Percentiles rank a stretch among this genome's conserved stretches.
These are phyloP conservation scores for Asbolus verrucosus DNA, from an alignment of 1,140 invertebrate genomes.

Conservation along the genomic window DNA sequence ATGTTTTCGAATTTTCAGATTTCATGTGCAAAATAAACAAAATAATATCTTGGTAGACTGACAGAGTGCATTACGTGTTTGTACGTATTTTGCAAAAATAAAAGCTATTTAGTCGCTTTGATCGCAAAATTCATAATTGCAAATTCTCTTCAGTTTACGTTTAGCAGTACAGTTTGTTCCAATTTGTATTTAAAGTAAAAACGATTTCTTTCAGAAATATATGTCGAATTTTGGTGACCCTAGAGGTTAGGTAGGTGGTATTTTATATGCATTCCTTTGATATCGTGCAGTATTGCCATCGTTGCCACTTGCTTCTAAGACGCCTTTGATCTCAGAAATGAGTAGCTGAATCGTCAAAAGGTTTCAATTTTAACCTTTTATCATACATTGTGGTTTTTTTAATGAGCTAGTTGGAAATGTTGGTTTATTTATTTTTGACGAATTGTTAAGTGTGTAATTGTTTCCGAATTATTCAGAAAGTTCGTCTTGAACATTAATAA, in stretches of 20 bases:
- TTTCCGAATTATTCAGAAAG: constrained; percentile 3
- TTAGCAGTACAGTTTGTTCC: constrained; percentile 14
- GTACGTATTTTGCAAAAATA: too few relatives aligned
- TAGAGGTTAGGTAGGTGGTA: constrained; percentile 14
- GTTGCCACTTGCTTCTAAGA: neutral
- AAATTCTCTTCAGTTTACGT: constrained; percentile 27
- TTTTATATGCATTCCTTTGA: constrained; percentile 36
- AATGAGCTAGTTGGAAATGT: neutral
- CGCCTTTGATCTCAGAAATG: neutral
- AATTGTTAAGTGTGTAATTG: constrained; percentile 8
- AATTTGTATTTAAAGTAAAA: constrained; percentile 43
- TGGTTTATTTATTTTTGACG: neutral
- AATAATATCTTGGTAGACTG: too few relatives aligned
- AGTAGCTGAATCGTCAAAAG: too few relatives aligned
- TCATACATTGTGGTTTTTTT: neutral
- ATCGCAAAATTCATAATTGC: constrained; percentile 30
- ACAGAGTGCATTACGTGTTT: too few relatives aligned
- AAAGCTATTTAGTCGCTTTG: constrained; percentile 10
- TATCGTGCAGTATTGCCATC: constrained; percentile 6
- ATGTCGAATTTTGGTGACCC: constrained; percentile 11
- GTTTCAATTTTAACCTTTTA: neutral
- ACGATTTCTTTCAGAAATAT: constrained; percentile 26
- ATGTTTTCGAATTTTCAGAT: too few relatives aligned
- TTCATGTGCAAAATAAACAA: too few relatives aligned
- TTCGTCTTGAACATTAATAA: constrained; percentile 7